These are phyloP conservation scores for Ia io DNA, from an alignment of 2,113 vertebrate species.

Conservation along the genomic window DNA sequence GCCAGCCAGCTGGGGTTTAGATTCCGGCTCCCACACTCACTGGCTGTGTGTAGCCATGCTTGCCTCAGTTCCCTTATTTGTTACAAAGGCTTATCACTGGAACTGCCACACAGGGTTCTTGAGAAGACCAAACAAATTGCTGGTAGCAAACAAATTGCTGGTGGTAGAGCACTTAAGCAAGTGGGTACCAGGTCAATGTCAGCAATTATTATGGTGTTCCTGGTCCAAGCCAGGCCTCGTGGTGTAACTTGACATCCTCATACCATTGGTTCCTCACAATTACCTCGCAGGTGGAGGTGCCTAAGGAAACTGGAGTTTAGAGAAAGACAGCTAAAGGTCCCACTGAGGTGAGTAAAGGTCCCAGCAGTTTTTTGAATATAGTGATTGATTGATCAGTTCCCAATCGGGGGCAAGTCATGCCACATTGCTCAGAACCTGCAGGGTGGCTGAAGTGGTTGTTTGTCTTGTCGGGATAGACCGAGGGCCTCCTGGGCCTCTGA, in stretches of 20 bases:
- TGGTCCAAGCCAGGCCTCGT: neutral
- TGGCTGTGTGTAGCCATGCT: neutral
- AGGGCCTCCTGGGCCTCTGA: neutral
- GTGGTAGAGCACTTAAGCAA: neutral
- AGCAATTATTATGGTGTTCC: neutral
- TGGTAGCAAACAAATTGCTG: neutral
- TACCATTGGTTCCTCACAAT: neutral
- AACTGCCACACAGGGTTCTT: neutral
- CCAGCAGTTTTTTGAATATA: too few species aligned
- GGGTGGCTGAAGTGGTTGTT: neutral
- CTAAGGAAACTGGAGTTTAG: neutral
- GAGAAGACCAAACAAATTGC: neutral
- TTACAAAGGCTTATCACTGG: neutral
- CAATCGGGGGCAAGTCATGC: fast-evolving
- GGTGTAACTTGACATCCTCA: neutral
- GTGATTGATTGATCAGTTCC: fast-evolving
- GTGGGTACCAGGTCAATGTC: too few species aligned
- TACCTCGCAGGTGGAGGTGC: fast-evolving
- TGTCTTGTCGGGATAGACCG: neutral
- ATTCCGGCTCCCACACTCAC: neutral
- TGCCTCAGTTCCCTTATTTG: neutral
- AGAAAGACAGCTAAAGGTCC: neutral
- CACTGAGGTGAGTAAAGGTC: neutral
- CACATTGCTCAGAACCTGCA: neutral
- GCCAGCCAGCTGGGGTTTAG: neutral